Evolutionary conservation across 2,888 invertebrate species (phyloP), one percentile per base, ranked within the genome.

Genomic region (Andrena praecox): DNA sequence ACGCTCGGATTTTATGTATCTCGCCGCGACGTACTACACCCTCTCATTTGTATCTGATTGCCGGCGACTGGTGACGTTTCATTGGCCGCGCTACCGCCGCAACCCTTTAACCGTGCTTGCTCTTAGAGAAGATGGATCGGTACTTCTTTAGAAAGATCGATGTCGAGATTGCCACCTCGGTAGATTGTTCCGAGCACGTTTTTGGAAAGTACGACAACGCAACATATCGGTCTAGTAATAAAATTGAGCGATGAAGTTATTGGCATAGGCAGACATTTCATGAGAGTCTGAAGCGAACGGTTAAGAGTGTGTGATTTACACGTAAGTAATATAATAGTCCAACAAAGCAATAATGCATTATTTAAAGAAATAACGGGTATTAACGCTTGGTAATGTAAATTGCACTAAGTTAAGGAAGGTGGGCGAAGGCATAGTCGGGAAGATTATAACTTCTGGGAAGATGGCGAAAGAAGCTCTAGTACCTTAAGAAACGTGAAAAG

Each of bases 31-130:
- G 69, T 63, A 70, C 50, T 64, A 2, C 6, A 7, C 27, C 10
- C 27, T 50, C 52, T 71, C 66, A 20, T 20, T 20, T 79, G 42
- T 4, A 42, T 42, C 16, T 42, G 3, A 24, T 50, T 10, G 5
- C 4, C 6, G 16, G 7, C 31, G 42, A 33, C 27, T 27, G 20
- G 29, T 69, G 10, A 10, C 48, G 33, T 10, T 52, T 29, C 35
- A 71, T 79, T 12, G 60, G 20, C 59, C 33, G 29, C 80, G 71
- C 71, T 71, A 59, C 64, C 68, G 48, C 4, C 4, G 24, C 62
- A 77, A 62, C 29, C 52, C n/a, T 77, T 62, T 54, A 31, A 20
- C 62, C 24, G 16, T 29, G 8, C 42, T 50, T 54, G 24, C 20
- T 24, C 29, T 48, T 29, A 33, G 16, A 3, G 29, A 16, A 48